Evolutionary conservation across 2,113 vertebrate genomes (phyloP), one percentile per base, ranked within the genome.

Genomic region (Anhinga anhinga): DNA sequence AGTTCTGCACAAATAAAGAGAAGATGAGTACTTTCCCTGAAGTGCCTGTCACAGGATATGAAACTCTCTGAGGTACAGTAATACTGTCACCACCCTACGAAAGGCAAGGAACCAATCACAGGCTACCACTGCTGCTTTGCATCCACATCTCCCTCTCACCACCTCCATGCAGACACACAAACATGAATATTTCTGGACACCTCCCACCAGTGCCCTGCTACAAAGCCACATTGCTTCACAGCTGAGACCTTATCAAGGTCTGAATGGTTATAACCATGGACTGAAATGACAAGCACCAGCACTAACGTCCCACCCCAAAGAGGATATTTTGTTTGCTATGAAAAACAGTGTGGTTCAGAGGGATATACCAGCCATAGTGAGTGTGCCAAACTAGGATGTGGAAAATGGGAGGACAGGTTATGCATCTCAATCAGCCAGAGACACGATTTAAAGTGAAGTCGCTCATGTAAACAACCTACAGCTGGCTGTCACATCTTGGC

Each of bases 51-150:
- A 50, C 25, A 65, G 32, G 16, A 40, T 27, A 17, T 3, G 3
- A 56, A 52, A 15, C 26, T 53, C 40, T 40, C 58, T 0, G 1
- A 78, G 18, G 34, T 13, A 36, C 9, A 56, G 34, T 69, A 84
- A 47, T 29, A 32, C 9, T 19, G 2, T 9, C 42, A 15, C 17
- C 27, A 58, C 9, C 34, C 42, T 79, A 5, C 1, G 5, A 11
- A 13, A 32, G 9, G 9, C 2, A 9, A n/a, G 52, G 8, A 40
- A 50, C 13, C 0, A 1, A 32, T 36, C 21, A 67, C n/a, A 76
- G 13, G 36, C 26, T 63, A 25, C 22, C 17, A 7, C 5, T 29
- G 16, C 36, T 71, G 42, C 55, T 82, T 59, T 65, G 32, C 25
- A 8, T 13, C 40, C 23, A 13, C 22, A 23, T 27, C 9, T 23